These are phyloP conservation scores for Centrocercus urophasianus DNA, from an alignment of 2,113 vertebrate species.

Conservation along the genomic window DNA sequence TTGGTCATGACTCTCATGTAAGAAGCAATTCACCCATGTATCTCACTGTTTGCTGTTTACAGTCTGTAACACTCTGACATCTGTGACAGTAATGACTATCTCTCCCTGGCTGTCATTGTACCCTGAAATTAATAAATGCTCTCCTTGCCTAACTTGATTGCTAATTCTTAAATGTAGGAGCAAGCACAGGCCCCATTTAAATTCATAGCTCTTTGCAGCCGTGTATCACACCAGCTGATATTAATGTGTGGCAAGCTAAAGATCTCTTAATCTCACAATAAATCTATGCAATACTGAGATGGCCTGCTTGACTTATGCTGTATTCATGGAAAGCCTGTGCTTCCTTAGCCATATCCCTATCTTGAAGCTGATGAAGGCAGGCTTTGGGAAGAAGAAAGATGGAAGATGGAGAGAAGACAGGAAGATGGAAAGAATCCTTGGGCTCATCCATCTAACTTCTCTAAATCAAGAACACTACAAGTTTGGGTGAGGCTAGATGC, in stretches of 20 bases:
- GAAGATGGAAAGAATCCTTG: background rate
- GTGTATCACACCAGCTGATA: background rate
- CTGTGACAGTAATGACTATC: background rate
- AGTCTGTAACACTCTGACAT: background rate
- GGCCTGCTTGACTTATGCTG: background rate
- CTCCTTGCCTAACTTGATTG: background rate
- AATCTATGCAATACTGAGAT: background rate
- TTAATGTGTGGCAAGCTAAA: background rate
- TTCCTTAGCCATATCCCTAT: background rate
- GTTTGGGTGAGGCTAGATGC: background rate
- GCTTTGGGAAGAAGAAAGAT: background rate
- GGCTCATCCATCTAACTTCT: background rate
- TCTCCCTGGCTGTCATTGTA: background rate
- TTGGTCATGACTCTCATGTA: background rate
- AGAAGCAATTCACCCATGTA: background rate
- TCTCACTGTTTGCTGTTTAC: background rate
- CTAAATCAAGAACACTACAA: constrained; percentile 14
- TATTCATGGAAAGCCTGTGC: background rate
- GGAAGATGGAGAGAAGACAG: background rate
- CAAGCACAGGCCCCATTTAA: background rate
- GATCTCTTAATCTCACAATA: background rate
- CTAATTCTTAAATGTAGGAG: background rate
- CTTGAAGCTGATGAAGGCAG: background rate
- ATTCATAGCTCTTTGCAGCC: background rate
- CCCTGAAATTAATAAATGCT: background rate